These are phyloP conservation scores for Acrocephalus kingi DNA, from an alignment of 2,113 vertebrate species.

Conservation along the genomic window DNA sequence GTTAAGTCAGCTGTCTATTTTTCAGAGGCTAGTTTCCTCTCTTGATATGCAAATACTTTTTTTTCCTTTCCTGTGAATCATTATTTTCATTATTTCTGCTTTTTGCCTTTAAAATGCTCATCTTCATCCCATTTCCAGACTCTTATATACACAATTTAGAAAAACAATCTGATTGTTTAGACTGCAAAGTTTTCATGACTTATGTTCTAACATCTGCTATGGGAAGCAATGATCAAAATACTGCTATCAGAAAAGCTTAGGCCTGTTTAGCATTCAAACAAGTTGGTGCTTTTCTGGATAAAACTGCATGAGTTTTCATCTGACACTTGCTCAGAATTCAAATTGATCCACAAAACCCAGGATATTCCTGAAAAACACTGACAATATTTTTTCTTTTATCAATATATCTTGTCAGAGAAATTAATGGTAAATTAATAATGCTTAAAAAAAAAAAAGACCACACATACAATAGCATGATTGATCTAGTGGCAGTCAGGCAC, in stretches of 20 bases:
- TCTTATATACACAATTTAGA: neutral
- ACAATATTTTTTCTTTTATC: neutral
- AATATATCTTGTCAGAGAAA: neutral
- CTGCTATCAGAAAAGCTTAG: neutral
- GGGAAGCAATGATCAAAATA: constrained; percentile 25
- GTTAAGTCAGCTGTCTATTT: neutral
- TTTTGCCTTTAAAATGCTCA: neutral
- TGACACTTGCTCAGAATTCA: neutral
- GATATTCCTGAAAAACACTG: neutral
- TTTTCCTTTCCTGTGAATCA: neutral
- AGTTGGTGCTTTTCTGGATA: neutral
- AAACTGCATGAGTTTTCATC: neutral
- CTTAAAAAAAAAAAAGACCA: neutral
- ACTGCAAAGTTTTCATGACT: constrained; percentile 19
- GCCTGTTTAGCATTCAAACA: neutral
- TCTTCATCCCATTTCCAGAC: neutral
- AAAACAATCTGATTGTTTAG: constrained; percentile 28
- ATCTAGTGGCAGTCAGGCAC: neutral
- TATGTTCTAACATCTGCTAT: constrained; percentile 1
- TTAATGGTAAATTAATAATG: neutral
- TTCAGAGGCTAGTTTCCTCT: neutral
- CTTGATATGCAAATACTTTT: neutral
- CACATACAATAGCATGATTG: neutral
- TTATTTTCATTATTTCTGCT: neutral
- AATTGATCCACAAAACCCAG: neutral